A percentile compares a stretch with the other conserved stretches of the same genome.
These are phyloP conservation scores for Abscondita cerata DNA, from an alignment of 2,888 invertebrate species.

Conservation along the genomic window DNA sequence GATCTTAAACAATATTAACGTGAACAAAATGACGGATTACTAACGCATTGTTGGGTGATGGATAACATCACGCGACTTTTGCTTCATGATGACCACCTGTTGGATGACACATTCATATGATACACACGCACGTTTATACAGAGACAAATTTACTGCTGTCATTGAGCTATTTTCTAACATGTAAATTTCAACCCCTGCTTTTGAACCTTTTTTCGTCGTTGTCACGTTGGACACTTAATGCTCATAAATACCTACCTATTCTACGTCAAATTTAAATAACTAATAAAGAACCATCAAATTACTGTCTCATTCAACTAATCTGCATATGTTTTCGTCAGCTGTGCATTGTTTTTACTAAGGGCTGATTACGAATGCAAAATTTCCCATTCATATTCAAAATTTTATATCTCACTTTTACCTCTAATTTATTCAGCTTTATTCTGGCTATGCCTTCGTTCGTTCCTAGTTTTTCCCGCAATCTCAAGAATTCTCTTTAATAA, in stretches of 20 bases:
- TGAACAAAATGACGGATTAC: constrained; percentile 41
- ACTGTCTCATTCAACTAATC: constrained; percentile 62
- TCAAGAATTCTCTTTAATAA: constrained; percentile 5
- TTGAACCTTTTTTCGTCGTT: background rate
- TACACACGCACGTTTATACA: constrained; percentile 35
- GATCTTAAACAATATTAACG: too few species aligned
- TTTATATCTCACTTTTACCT: constrained; percentile 81
- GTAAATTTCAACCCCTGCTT: constrained; percentile 13
- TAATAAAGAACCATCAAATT: constrained; percentile 1
- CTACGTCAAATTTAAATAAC: background rate
- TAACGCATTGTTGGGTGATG: constrained; percentile 39
- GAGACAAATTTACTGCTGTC: constrained; percentile 33
- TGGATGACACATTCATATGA: constrained; percentile 48
- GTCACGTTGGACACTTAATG: too few species aligned
- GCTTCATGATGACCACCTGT: constrained; percentile 47
- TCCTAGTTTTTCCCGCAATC: constrained; percentile 8
- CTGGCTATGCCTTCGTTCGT: constrained; percentile 16
- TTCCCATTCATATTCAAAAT: constrained; percentile 90
- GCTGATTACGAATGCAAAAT: constrained; percentile 87
- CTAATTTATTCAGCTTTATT: constrained; percentile 74
- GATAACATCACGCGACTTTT: constrained; percentile 41
- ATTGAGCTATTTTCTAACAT: constrained; percentile 25
- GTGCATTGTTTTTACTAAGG: constrained; percentile 68
- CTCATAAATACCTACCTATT: background rate
- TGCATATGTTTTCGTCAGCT: constrained; percentile 68